Base-by-base conservation (phyloP, 2,888 invertebrate genomes). In the Drosophila subsilvestris region DNA sequence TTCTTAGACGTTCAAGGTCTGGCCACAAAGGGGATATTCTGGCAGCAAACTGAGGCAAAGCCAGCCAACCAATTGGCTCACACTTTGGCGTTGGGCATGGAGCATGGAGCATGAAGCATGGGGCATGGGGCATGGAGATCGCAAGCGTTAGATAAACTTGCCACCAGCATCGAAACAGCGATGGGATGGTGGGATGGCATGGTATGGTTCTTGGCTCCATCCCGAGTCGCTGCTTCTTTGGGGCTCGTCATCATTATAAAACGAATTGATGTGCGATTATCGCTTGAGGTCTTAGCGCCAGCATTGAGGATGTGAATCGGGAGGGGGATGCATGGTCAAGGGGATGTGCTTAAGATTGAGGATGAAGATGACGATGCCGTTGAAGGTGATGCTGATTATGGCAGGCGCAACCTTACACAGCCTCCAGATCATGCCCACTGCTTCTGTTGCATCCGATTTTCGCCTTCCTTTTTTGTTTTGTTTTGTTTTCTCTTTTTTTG, bases 241-340 rank as follows among this genome's bases (percentile, higher is more conserved):
- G 45, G 68, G 63, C 78, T 88, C 89, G 89, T 89, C 89, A 82
- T 88, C 88, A 88, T 86, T 86, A 89, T 89, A 88, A 89, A 88
- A 89, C 86, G 89, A 89, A 89, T 86, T 86, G 89, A 86, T 89
- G 87, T 71, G 87, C 85, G 86, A 87, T 86, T 86, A 86, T 88
- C 86, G 85, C 87, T 74, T 61, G 70, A 78, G 87, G 87, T 88
- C 78, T 89, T 86, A 86, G 86, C 86, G 86, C 86, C 85, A 89
- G 87, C 75, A 72, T 54, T 65, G 74, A 50, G 78, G 68, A 47
- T 76, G 86, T 17, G 49, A 10, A 29, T 43, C 7, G 37, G 37
- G 47, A 25, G 47, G 44, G 29, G 37, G 48, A n/a, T n/a, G 12
- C 32, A 10, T 32, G 29, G n/a, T 14, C 47, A 55, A 43, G 27